These are phyloP conservation scores for Mantis religiosa DNA, from an alignment of 2,888 invertebrate species.

Conservation along the genomic window DNA sequence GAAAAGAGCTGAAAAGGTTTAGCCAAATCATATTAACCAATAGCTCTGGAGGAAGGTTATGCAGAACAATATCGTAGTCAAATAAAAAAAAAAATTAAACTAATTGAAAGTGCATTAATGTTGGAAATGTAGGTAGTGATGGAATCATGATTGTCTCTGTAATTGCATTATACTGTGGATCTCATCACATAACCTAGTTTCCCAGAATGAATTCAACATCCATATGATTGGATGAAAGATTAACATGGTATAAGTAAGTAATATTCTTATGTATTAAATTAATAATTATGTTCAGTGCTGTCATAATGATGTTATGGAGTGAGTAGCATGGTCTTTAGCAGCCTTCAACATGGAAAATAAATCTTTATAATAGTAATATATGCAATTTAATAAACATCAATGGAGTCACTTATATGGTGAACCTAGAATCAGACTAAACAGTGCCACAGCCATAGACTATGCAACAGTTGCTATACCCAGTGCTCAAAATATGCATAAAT, in stretches of 20 bases:
- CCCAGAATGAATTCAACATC: not conserved
- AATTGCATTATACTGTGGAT: not conserved
- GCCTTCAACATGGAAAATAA: no score
- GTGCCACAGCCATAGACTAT: no score
- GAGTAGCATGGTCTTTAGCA: no score
- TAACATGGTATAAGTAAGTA: not conserved
- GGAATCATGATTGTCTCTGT: not conserved
- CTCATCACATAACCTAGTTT: not conserved
- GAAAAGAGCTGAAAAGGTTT: not conserved
- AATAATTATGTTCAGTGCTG: not conserved
- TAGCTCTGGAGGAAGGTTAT: not conserved
- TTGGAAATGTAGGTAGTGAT: not conserved
- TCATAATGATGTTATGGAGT: not conserved
- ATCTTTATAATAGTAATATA: no score
- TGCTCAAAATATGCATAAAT: no score
- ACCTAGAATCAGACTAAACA: no score
- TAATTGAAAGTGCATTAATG: not conserved
- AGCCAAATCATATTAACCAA: not conserved
- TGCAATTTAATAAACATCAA: no score
- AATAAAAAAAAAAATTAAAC: not conserved
- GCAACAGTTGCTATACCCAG: no score
- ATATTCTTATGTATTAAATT: not conserved
- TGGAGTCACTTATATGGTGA: no score
- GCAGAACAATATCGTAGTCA: not conserved
- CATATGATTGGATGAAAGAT: no score